Base-by-base conservation (phyloP, 2,797 vertebrate species). In the Oryzias dopingdopingensis region DNA sequence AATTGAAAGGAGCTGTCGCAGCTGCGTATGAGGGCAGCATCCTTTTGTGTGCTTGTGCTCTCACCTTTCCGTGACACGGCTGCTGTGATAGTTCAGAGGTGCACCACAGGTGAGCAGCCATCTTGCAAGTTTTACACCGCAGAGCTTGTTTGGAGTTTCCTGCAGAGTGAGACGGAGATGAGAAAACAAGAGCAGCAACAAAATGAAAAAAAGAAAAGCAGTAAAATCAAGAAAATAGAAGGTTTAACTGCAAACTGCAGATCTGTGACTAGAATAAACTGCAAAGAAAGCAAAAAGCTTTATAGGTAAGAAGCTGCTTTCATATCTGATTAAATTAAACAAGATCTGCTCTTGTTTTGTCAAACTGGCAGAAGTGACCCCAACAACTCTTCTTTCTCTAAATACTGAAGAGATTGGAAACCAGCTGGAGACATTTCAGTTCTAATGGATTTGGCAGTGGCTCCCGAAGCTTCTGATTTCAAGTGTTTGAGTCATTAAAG, bases 91-190 rank as follows among this genome's bases (percentile, higher is more conserved):
- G 90, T 49, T 95, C 94, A 40, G 94, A 94, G 0, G 94, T 94
- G 80, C 95, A 96, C 95, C 95, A 96, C 67, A 96, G 92, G 83
- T 97, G 95, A 79, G 94, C 93, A 0, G 93, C 94, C 69, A 93
- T 91, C 85, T 96, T 97, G 87, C 95, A 97, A 0, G 90, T 93
- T 86, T 93, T 95, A 83, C 95, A 97, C 45, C 95, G 92, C 62
- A 96, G 84, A 52, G 94, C 95, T 81, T 96, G 95, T 89, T 96
- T 96, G 68, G 95, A 96, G 83, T 95, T 95, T 72, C 94, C 94
- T 96, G 80, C 52, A 47, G 74, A 50, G 67, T 73, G 53, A 32
- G 22, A 65, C 5, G 52, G 50, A 76, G 49, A 61, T 1, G 4
- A 50, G 24, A 70, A 40, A 62, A 61, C 74, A 44, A 73, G 54